Evolutionary conservation across 2,113 vertebrate species (phyloP).

Genomic region (Clarias macrocephalus): DNA sequence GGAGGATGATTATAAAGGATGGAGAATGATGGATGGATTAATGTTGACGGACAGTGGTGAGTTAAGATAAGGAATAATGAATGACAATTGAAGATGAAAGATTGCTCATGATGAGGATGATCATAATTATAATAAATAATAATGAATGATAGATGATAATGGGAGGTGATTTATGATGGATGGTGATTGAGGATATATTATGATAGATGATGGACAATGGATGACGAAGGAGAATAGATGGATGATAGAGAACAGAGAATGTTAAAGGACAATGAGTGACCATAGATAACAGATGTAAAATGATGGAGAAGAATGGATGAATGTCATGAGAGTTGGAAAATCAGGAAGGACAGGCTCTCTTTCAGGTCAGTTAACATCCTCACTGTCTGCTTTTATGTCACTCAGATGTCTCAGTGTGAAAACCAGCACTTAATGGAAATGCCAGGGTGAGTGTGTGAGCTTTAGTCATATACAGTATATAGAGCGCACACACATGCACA

Average conservation of each 20-base stretch:
- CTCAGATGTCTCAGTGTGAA: neutral
- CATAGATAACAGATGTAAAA: neutral
- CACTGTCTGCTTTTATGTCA: neutral
- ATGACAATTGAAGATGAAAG: neutral
- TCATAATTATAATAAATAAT: neutral
- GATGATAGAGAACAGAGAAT: neutral
- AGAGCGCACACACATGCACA: too few relatives aligned
- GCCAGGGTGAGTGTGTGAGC: neutral
- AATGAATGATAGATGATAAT: too few relatives aligned
- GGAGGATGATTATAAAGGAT: too few relatives aligned
- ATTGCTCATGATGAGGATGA: neutral
- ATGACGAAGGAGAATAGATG: neutral
- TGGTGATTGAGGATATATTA: neutral
- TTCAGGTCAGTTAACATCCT: neutral
- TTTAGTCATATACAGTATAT: neutral
- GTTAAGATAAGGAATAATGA: neutral
- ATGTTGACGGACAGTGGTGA: neutral
- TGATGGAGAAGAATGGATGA: neutral
- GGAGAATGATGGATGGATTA: neutral
- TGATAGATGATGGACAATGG: too few relatives aligned
- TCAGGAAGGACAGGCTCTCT: neutral
- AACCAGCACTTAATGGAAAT: neutral
- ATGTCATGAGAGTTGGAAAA: neutral
- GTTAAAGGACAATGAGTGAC: too few relatives aligned
- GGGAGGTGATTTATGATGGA: neutral